These are phyloP conservation scores for Cheilosia soror DNA, from an alignment of 2,888 invertebrate genomes.

Conservation along the genomic window DNA sequence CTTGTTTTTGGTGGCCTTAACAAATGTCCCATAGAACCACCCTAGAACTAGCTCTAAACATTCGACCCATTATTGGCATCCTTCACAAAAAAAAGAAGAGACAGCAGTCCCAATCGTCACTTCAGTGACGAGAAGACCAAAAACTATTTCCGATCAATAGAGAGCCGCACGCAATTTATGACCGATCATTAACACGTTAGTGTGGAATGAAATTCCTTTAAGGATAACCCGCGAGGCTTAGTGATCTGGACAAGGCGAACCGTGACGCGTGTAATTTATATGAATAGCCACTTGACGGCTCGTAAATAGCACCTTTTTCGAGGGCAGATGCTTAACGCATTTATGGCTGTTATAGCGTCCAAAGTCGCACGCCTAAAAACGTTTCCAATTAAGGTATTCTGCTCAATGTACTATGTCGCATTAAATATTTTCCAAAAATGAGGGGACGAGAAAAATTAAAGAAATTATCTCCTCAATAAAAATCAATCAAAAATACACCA, in stretches of 20 bases:
- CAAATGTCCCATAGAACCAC: too few relatives aligned
- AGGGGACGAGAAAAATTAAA: constrained; percentile 30
- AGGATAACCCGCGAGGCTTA: constrained; percentile 38
- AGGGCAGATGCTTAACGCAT: constrained; percentile 67
- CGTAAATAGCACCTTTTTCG: constrained; percentile 66
- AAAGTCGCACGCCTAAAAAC: constrained; percentile 54
- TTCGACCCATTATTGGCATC: too few relatives aligned
- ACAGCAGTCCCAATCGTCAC: not conserved
- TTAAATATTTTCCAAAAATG: constrained; percentile 4
- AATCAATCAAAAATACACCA: constrained; percentile 63
- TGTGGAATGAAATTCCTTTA: constrained; percentile 27
- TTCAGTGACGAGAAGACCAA: constrained; percentile 1
- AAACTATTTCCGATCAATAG: constrained; percentile 50
- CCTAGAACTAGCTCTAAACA: too few relatives aligned
- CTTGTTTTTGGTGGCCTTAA: too few relatives aligned
- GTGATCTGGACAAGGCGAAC: constrained; percentile 61
- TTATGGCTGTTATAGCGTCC: constrained; percentile 59
- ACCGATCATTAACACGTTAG: constrained; percentile 65
- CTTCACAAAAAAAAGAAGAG: too few relatives aligned
- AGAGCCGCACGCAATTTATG: constrained; percentile 54
- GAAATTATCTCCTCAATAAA: constrained; percentile 58
- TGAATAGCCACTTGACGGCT: constrained; percentile 67
- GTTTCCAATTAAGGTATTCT: constrained; percentile 41
- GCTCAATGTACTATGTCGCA: constrained; percentile 41
- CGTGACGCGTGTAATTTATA: constrained; percentile 69